These are phyloP conservation scores for Drosophila mayaguana DNA, from an alignment of 2,888 invertebrate genomes.

Conservation along the genomic window DNA sequence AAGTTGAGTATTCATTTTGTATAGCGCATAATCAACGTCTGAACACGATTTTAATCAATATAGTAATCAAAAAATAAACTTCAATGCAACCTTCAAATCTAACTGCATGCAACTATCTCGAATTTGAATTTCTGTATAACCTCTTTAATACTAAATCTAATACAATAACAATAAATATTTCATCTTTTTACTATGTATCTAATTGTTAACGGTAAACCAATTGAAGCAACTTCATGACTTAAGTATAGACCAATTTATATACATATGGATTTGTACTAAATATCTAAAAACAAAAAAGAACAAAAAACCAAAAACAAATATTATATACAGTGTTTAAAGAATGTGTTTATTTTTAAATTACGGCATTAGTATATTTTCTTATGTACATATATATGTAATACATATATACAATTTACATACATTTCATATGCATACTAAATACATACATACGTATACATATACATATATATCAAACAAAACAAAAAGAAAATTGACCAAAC, in stretches of 20 bases:
- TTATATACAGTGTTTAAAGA: slow-evolving; percentile 44
- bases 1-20: not conserved
- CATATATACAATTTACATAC: slow-evolving; percentile 34
- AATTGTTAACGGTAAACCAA: slow-evolving; percentile 65
- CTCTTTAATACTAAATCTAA: slow-evolving; percentile 33
- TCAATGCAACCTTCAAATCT: slow-evolving; percentile 46
- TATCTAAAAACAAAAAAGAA: slow-evolving; percentile 5
- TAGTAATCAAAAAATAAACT: slow-evolving; percentile 20
- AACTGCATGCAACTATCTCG: slow-evolving; percentile 77
- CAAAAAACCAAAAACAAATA: slow-evolving; percentile 20
- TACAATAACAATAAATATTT: slow-evolving; percentile 6
- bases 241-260: slow-evolving; percentile 69
- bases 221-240: slow-evolving; percentile 67
- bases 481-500: slow-evolving; percentile 78
- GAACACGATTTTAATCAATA: slow-evolving; percentile 40
- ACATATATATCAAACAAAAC: slow-evolving; percentile 33
- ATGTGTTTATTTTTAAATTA: slow-evolving; percentile 58
- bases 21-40: slow-evolving; percentile 24
- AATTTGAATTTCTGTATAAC: slow-evolving; percentile 76
- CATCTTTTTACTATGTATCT: slow-evolving; percentile 39
- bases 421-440: slow-evolving; percentile 38
- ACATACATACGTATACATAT: slow-evolving; percentile 21
- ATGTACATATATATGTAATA: slow-evolving; percentile 63
- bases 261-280: slow-evolving; percentile 26
- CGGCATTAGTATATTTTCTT: slow-evolving; percentile 70